These are phyloP conservation scores for Oryzias curvinotus DNA, from an alignment of 2,113 vertebrate genomes.

Conservation along the genomic window DNA sequence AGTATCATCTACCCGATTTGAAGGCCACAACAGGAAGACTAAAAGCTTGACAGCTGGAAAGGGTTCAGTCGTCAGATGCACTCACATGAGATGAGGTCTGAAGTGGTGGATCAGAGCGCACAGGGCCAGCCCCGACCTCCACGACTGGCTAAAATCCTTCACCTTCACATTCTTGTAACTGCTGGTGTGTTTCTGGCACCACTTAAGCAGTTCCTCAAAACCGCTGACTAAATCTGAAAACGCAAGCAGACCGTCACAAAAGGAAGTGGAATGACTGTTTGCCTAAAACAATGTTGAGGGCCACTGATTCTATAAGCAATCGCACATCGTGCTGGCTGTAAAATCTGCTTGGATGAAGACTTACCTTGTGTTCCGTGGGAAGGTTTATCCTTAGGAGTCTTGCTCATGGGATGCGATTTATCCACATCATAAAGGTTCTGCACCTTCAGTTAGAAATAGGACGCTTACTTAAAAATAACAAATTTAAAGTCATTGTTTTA, in stretches of 20 bases:
- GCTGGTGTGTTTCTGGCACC: constrained; percentile 87
- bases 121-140: constrained; percentile 86
- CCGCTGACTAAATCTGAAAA: constrained; percentile 58
- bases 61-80: constrained; percentile 7
- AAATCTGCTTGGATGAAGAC: constrained; percentile 1
- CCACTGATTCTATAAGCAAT: background rate
- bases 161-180: constrained; percentile 79
- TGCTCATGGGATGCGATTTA: constrained; percentile 49
- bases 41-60: too few species aligned
- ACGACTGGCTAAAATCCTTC: constrained; percentile 83
- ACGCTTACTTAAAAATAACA: background rate
- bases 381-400: constrained; percentile 50
- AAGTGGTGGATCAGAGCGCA: constrained; percentile 88
- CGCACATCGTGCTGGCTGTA: background rate
- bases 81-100: constrained; percentile 87
- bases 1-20: too few species aligned
- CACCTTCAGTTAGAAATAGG: constrained; percentile 47
- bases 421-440: constrained; percentile 79
- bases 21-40: too few species aligned
- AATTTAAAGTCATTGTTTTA: background rate
- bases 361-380: constrained; percentile 54
- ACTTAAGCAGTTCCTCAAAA: constrained; percentile 82
- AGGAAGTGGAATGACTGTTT: background rate
- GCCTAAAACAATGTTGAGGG: background rate
- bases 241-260: background rate